Evolutionary conservation across 1,140 invertebrate species (phyloP).

Genomic region (Meloidogyne exigua): DNA sequence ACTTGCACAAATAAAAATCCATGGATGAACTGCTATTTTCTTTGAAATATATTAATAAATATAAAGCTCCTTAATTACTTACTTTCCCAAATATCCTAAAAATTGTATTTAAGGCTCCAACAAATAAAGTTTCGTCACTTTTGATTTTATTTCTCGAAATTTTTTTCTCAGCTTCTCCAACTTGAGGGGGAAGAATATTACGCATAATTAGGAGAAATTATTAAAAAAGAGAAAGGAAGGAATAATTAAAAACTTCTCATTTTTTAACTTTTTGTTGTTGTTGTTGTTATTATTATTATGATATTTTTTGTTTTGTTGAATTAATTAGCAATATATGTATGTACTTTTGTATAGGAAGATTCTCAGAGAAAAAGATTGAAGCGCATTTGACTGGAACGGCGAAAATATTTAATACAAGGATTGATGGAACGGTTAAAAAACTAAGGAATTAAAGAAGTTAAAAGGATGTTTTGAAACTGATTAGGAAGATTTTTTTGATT

Average conservation of each 20-base stretch:
- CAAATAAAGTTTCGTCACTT: conserved; percentile 38
- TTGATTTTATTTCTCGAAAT: not conserved
- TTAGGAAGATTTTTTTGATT: not conserved
- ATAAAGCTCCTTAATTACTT: conserved; percentile 12
- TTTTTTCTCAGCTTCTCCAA: not conserved
- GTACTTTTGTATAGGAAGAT: not conserved
- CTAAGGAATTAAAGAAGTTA: not conserved
- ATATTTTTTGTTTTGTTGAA: too few species aligned
- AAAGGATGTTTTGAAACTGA: not conserved
- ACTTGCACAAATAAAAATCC: conserved; percentile 32
- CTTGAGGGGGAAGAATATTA: not conserved
- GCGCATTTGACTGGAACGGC: not conserved
- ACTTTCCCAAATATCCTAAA: conserved; percentile 32
- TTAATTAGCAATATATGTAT: not conserved
- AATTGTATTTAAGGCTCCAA: conserved; percentile 27
- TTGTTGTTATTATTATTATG: not conserved
- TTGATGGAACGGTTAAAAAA: not conserved
- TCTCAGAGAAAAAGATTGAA: not conserved
- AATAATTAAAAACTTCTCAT: not conserved
- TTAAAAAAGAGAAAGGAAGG: not conserved
- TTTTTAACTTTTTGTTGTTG: not conserved
- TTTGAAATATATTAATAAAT: not conserved
- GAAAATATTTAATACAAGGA: not conserved
- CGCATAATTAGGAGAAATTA: too few species aligned
- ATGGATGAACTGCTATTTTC: conserved; percentile 19